Percentiles rank a stretch among this genome's conserved stretches.
Evolutionary conservation across 1,140 invertebrate genomes (phyloP).

Genomic region (Musca domestica): DNA sequence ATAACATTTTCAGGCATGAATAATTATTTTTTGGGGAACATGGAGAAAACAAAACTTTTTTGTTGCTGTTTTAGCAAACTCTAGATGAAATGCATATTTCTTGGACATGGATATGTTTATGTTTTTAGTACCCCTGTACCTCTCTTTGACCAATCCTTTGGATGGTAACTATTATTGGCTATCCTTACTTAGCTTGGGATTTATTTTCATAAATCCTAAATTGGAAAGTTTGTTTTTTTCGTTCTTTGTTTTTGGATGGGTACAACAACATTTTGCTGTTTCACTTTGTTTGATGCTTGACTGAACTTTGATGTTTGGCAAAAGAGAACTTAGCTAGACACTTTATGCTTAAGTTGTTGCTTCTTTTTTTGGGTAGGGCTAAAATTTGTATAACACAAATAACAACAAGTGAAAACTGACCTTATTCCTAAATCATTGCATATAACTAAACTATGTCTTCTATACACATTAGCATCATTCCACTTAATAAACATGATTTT

Average conservation of each 20-base stretch:
- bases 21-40: slow-evolving; percentile 22
- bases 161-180: slow-evolving; percentile 1
- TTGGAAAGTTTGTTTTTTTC: neutral
- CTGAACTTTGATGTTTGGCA: neutral
- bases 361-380: neutral
- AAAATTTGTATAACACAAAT: too few relatives aligned
- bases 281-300: slow-evolving; percentile 6
- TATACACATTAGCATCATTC: neutral
- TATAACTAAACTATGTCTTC: neutral
- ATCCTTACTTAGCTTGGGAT: too few relatives aligned
- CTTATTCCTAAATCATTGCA: neutral
- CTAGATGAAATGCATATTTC: neutral
- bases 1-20: slow-evolving; percentile 29
- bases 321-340: too few relatives aligned
- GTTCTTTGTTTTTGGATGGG: neutral
- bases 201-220: too few relatives aligned
- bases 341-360: neutral
- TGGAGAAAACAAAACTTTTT: neutral
- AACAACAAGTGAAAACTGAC: too few relatives aligned
- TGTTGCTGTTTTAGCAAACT: neutral
- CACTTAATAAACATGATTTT: neutral
- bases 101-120: slow-evolving; percentile 1
- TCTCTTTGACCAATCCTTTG: neutral
- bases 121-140: neutral
- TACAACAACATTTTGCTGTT: neutral